A percentile compares a stretch with the other conserved stretches of the same genome.
Conservation (phyloP, 1,140 invertebrate species). For the Periplaneta americana region DNA sequence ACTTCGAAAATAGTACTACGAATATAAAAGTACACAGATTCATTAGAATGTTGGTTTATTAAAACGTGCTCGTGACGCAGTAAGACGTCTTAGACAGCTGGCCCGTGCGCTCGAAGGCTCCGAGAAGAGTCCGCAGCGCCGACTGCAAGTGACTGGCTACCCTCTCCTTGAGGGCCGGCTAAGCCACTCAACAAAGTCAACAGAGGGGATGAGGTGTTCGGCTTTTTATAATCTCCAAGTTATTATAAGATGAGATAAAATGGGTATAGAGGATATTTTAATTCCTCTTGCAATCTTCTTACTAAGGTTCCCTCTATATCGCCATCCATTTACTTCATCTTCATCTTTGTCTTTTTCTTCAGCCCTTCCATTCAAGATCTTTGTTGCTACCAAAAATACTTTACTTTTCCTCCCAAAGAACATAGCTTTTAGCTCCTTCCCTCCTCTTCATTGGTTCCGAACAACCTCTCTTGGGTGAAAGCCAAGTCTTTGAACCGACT, state of each 20-base stretch:
- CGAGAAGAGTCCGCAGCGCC: too few species aligned
- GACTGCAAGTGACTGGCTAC: neutral
- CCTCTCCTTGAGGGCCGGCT: neutral
- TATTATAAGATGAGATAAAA: neutral
- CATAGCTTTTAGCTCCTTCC: neutral
- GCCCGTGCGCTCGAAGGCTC: too few species aligned
- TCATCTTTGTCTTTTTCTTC: neutral
- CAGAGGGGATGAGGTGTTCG: neutral
- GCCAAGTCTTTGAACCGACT: conserved; percentile 1
- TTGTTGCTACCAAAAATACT: conserved; percentile 3
- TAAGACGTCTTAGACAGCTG: too few species aligned
- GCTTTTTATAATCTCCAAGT: too few species aligned
- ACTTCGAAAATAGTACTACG: too few species aligned
- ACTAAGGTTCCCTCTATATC: neutral
- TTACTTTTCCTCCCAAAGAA: neutral
- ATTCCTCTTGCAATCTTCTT: neutral
- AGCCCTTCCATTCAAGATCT: neutral
- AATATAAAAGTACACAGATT: too few species aligned
- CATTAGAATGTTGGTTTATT: too few species aligned
- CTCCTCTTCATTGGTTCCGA: neutral
- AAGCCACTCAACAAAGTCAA: neutral
- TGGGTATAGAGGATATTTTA: neutral
- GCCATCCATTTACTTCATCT: neutral
- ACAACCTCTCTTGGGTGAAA: conserved; percentile 8
- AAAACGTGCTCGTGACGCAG: too few species aligned